Base-by-base conservation (phyloP, 2,888 invertebrate species). In the Cheilosia vulpina region DNA sequence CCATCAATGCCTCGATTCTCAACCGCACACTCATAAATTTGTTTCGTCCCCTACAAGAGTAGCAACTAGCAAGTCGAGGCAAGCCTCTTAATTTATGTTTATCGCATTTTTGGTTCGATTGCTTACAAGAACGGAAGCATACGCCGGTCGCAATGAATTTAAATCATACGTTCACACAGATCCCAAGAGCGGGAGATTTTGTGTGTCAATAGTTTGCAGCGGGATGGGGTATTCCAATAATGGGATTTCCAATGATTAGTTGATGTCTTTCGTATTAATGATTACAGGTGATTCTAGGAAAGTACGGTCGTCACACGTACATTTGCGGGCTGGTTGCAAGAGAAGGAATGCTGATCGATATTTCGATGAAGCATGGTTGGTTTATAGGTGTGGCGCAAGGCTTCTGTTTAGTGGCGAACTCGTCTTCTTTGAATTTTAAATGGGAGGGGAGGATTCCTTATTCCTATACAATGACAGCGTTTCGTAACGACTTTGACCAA, bases 21-120 rank as follows among this genome's bases (percentile, higher is more conserved):
- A 19, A 11, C 17, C 47, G 27, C 11, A 7, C 63, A 31, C 13
- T 13, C 34, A n/a, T 19, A 17, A 11, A 7, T 65, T 65, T 15
- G 52, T 24, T 52, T 15, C 7, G 21, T 52, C 41, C 53, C 41
- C 53, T 2, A 3, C 17, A 19, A 13, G 41, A 24, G 53, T 7
- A 27, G 7, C 15, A 31, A 24, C 43, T 7, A 27, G 7, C 15
- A 31, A 52, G 4, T 19, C 19, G 13, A 55, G 41, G 47, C 38
- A 57, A 31, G 21, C 47, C 24, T n/a, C 45, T 47, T 47, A 69
- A 69, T 57, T 69, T 34, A 57, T 47, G 57, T 15, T 68, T 57
- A 57, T 57, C 19, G 45, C 15, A 57, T 43, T 45, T 41, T 43
- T 27, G 52, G 9, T 45, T 55, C 45, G 24, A 58, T 58, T 58